Conservation (phyloP, 2,797 vertebrate genomes). For the Eospalax fontanierii region DNA sequence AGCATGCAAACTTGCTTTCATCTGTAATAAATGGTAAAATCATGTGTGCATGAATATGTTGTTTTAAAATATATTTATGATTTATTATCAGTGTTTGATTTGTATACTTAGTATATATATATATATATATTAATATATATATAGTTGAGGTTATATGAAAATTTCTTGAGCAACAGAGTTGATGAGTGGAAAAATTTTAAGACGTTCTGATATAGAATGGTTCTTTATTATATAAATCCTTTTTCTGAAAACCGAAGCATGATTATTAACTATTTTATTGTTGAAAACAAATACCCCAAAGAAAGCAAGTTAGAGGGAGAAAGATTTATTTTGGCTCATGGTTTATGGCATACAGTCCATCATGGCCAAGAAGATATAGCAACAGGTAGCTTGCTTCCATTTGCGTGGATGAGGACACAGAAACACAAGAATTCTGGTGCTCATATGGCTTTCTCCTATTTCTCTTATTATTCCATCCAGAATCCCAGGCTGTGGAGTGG, state of each 20-base stretch:
- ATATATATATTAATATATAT: background rate
- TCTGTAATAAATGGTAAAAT: background rate
- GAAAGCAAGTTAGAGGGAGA: background rate
- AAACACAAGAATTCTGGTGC: background rate
- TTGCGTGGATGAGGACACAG: background rate
- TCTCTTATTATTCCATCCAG: background rate
- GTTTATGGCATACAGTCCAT: background rate
- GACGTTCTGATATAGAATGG: background rate
- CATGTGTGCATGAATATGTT: background rate
- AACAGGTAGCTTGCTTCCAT: background rate
- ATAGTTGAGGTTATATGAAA: background rate
- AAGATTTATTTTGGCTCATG: background rate
- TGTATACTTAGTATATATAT: background rate
- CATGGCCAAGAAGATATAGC: background rate
- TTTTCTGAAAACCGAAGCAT: conserved; percentile 61
- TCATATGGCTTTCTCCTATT: background rate
- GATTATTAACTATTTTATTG: background rate
- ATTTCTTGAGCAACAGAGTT: background rate
- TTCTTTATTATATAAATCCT: background rate
- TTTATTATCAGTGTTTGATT: background rate
- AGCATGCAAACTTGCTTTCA: background rate
- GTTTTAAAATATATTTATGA: background rate
- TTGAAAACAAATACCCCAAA: background rate
- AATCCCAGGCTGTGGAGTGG: background rate
- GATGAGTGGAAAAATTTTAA: background rate